Evolutionary conservation across 2,797 vertebrate genomes (phyloP), one percentile per base, ranked within the genome.

Genomic region (Telmatherina bonti): DNA sequence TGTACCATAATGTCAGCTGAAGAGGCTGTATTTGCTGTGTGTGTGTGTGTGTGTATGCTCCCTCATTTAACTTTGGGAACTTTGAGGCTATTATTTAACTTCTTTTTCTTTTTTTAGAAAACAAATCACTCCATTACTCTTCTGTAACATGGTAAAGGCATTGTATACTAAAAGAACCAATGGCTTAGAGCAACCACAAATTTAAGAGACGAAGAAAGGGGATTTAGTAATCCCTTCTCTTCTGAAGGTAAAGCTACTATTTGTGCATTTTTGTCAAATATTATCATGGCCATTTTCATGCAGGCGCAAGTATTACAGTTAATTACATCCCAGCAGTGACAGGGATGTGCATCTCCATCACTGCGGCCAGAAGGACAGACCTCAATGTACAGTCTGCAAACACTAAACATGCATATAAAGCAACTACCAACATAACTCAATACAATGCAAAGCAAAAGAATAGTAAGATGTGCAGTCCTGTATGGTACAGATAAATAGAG

Each of bases 51-150:
- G 51, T 49, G 20, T 16, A 33, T 47, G 22, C 52, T 84, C 51
- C 45, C 60, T 60, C 62, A 54, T 77, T 78, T 41, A 60, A 11
- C 60, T 67, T 61, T 38, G 18, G 36, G 69, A 71, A 52, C 4
- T 58, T 2, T 16, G 29, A 51, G 43, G 18, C 51, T 22, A 41
- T 12, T 10, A 58, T 54, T 51, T 13, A 62, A 75, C 66, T 5
- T 3, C n/a, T n/a, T n/a, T n/a, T n/a, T 31, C 3, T 7, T 45
- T 3, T 47, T 47, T 47, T 10, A 47, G 45, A 47, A 47, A 47
- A 47, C 45, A 47, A n/a, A 11, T 47, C 9, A 11, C 45, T 47
- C 8, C 22, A 33, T 49, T 64, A 36, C 29, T 3, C 5, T 27
- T 22, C 31, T 26, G 47, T 45, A 62, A 15, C 4, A 47, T 18